phyloP scores from a whole-genome alignment of 1,140 invertebrate genomes.

The Muscidifurax raptorellus region DNA sequence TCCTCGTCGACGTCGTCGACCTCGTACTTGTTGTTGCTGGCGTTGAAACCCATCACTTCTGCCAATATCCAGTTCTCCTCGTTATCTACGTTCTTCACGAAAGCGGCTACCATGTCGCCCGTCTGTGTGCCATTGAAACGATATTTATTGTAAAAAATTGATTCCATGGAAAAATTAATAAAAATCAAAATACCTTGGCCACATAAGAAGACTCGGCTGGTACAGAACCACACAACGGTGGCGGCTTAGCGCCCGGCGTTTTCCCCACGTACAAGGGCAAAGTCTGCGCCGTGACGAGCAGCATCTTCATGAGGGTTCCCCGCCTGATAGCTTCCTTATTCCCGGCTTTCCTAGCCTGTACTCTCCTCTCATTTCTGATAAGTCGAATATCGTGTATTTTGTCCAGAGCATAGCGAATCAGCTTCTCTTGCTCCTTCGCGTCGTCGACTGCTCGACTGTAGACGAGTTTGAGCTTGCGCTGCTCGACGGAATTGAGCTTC shows the following conservation, averaged over 20 bases:
- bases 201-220: slow-evolving; percentile 91
- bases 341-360: slow-evolving; percentile 84
- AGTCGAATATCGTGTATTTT: slow-evolving; percentile 92
- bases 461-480: slow-evolving; percentile 85
- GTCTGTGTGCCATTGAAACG: neutral
- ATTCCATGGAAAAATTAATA: too few relatives aligned
- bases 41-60: slow-evolving; percentile 91
- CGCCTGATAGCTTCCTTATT: slow-evolving; percentile 93
- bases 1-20: slow-evolving; percentile 93
- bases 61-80: slow-evolving; percentile 98
- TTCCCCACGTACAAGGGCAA: slow-evolving; percentile 94
- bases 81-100: slow-evolving; percentile 59
- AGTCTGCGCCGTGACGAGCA: slow-evolving; percentile 91
- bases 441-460: slow-evolving; percentile 87
- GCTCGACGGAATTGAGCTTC: slow-evolving; percentile 77
- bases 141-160: neutral
- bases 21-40: slow-evolving; percentile 91
- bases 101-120: slow-evolving; percentile 34
- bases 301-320: slow-evolving; percentile 95
- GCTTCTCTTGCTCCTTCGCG: slow-evolving; percentile 88
- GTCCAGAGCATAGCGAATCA: slow-evolving; percentile 86
- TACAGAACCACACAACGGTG: slow-evolving; percentile 92
- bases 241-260: slow-evolving; percentile 85
- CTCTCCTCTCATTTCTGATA: slow-evolving; percentile 90
- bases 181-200: slow-evolving; percentile 83